A percentile compares a stretch with the other conserved stretches of the same genome.
These are phyloP conservation scores for Albula goreensis DNA, from an alignment of 2,113 vertebrate genomes.

Conservation along the genomic window DNA sequence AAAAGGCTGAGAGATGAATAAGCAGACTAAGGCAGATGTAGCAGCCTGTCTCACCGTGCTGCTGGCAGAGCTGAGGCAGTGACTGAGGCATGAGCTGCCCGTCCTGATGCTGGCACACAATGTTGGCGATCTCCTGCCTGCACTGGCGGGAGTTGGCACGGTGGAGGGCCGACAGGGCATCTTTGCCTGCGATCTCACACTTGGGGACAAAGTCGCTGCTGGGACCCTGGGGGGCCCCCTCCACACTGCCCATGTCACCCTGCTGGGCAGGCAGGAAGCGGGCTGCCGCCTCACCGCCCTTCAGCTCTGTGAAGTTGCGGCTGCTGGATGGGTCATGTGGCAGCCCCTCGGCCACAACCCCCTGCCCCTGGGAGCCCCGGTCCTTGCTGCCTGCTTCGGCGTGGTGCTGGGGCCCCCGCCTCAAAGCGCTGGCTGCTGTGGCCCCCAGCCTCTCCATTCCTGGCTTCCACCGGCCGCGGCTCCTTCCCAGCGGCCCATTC, in stretches of 20 bases:
- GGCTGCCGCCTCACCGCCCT: slow-evolving; percentile 55
- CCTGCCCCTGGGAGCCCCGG: slow-evolving; percentile 51
- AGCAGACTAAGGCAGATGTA: background rate
- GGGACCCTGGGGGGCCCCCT: slow-evolving; percentile 83
- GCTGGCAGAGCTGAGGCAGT: slow-evolving; percentile 87
- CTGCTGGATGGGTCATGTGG: slow-evolving; percentile 76
- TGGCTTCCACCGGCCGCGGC: slow-evolving; percentile 72
- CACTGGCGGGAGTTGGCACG: slow-evolving; percentile 87
- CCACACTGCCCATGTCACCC: slow-evolving; percentile 90
- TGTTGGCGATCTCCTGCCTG: slow-evolving; percentile 89
- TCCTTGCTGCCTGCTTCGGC: slow-evolving; percentile 54
- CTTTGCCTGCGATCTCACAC: slow-evolving; percentile 90
- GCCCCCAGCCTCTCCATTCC: slow-evolving; percentile 65
- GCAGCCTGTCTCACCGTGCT: slow-evolving; percentile 71
- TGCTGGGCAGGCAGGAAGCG: slow-evolving; percentile 70
- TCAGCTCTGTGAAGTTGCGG: slow-evolving; percentile 79
- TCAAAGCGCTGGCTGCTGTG: slow-evolving; percentile 50
- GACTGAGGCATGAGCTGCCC: slow-evolving; percentile 86
- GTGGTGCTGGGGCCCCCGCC: slow-evolving; percentile 69
- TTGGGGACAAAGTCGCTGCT: slow-evolving; percentile 86
- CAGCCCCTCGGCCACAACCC: slow-evolving; percentile 43
- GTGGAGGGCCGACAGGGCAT: slow-evolving; percentile 87
- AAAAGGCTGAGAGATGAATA: background rate
- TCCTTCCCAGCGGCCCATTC: slow-evolving; percentile 65
- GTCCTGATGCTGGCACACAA: slow-evolving; percentile 89